Evolutionary conservation across 2,888 invertebrate species (phyloP).

Genomic region (Polyommatus icarus): DNA sequence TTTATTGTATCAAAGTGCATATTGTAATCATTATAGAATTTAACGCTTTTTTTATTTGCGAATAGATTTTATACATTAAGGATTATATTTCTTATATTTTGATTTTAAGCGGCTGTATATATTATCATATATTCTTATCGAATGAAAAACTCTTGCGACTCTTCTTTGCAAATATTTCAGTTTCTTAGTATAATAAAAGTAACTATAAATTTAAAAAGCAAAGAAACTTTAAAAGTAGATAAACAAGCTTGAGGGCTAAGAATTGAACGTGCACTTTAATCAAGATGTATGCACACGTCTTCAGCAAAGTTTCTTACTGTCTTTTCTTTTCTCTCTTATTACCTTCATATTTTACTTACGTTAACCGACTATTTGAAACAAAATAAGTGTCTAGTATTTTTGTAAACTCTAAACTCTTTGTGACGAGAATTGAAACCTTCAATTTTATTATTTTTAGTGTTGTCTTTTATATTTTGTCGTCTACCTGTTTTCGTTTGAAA

Average conservation of each 20-base stretch:
- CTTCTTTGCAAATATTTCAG: background rate
- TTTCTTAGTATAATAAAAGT: background rate
- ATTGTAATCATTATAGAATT: too few relatives aligned
- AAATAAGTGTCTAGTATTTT: background rate
- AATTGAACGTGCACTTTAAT: constrained; percentile 17
- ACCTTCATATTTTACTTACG: background rate
- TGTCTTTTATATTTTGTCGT: too few relatives aligned
- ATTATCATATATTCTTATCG: too few relatives aligned
- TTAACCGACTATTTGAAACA: background rate
- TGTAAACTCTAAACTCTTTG: background rate
- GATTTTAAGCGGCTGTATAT: too few relatives aligned
- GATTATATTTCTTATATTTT: too few relatives aligned
- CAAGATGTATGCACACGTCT: constrained; percentile 18
- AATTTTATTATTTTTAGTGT: background rate
- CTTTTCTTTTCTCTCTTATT: background rate
- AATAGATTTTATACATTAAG: too few relatives aligned
- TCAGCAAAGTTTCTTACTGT: constrained; percentile 3
- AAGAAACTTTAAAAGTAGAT: background rate
- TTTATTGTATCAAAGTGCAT: too few relatives aligned
- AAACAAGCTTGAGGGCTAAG: background rate
- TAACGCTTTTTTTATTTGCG: too few relatives aligned
- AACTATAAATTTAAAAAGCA: background rate
- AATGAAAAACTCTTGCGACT: too few relatives aligned
- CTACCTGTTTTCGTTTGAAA: too few relatives aligned
- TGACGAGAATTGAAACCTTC: background rate